A percentile compares a stretch with the other conserved stretches of the same genome.
Evolutionary conservation across 1,140 invertebrate genomes (phyloP).

Genomic region (Plutomurus gul): DNA sequence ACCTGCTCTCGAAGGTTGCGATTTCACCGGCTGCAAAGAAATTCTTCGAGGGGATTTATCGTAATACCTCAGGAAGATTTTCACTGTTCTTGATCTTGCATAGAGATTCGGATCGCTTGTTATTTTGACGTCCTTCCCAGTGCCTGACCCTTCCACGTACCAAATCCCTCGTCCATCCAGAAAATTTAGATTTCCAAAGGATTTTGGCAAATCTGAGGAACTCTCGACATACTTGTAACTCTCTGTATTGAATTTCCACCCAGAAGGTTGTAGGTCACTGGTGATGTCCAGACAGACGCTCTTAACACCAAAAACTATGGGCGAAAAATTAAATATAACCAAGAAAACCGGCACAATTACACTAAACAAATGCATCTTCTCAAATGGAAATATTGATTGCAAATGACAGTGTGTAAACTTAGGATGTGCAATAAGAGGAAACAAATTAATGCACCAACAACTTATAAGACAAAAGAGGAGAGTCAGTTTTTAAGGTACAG

Average conservation of each 20-base stretch:
- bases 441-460: no score
- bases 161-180: constrained; percentile 24
- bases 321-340: background rate
- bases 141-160: constrained; percentile 10
- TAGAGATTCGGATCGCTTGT: background rate
- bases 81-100: background rate
- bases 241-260: background rate
- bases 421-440: no score
- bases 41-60: constrained; percentile 21
- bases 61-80: constrained; percentile 25
- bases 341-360: background rate
- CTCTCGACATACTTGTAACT: constrained; percentile 1
- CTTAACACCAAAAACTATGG: background rate
- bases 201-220: background rate
- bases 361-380: background rate
- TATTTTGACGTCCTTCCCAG: constrained; percentile 5
- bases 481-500: no score
- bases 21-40: constrained; percentile 7
- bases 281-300: background rate
- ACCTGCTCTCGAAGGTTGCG: background rate
- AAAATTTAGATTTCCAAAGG: background rate
- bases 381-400: background rate
- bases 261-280: background rate
- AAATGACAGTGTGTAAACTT: no score
- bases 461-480: no score